Evolutionary conservation across 1,140 invertebrate species (phyloP), one percentile per base, ranked within the genome.

Genomic region (Chironomus tepperi): DNA sequence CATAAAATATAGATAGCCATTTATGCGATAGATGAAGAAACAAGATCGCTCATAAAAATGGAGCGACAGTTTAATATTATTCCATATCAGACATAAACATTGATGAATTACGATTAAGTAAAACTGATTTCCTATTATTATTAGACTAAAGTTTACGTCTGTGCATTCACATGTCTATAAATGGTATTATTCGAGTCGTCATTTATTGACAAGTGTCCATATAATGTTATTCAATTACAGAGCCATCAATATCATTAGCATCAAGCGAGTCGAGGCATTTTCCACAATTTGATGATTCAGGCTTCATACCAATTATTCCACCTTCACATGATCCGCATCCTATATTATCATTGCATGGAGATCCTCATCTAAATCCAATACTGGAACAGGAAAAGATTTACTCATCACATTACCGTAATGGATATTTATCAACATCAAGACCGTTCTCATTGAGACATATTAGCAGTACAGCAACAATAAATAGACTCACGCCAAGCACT

Each of bases 341-440:
- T 9, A 21, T 70, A 3, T 7, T 70, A 18, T 19, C 65, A 70
- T 19, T 70, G 1, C 16, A 19, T 19, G 18, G 18, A 10, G 65
- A 70, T 70, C 65, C 65, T 0, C 65, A 70, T 5, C 8, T 70
- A 16, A 70, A 70, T 70, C 65, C 65, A 70, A 70, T 70, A 21
- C 8, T 57, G 10, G 47, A 10, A 57, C 10, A 57, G n/a, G 10
- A 57, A 57, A 18, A 70, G 0, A 18, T 19, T 70, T 70, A 18
- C 19, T 70, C 65, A 18, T 8, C 16, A 19, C 18, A 18, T 10
- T 70, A 70, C 18, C 65, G 65, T 18, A 21, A 21, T 70, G n/a
- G 65, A 18, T 9, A 70, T 70, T 21, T 70, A 9, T 70, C 65
- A 70, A 70, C 65, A n/a, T 18, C 65, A 70, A 18, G 65, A 70